phyloP scores from a whole-genome alignment of 2,113 vertebrate species.

The Potamarius usumacintae region DNA sequence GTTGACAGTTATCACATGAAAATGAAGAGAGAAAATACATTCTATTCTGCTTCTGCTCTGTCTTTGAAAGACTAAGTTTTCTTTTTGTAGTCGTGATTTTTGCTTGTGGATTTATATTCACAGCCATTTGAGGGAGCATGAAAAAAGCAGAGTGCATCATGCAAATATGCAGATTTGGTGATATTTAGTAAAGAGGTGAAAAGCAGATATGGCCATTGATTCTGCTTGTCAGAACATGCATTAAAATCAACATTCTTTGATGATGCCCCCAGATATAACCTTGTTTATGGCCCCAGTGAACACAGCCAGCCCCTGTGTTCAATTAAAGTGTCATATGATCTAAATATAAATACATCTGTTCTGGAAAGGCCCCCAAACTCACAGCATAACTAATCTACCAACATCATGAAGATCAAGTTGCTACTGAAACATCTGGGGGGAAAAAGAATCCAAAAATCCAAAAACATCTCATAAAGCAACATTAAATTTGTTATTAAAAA shows the following conservation, averaged over 20 bases:
- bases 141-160: neutral
- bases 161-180: neutral
- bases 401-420: neutral
- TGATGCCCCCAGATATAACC: neutral
- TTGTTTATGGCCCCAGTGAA: neutral
- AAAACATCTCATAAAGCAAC: no score
- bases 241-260: neutral
- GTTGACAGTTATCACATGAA: neutral
- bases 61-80: neutral
- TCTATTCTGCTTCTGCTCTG: neutral
- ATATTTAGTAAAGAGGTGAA: neutral
- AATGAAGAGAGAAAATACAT: neutral
- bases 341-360: neutral
- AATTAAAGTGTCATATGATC: neutral
- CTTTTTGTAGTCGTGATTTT: neutral
- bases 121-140: neutral
- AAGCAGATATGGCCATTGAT: neutral
- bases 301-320: neutral
- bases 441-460: no score
- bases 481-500: neutral
- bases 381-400: neutral
- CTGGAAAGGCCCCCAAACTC: neutral
- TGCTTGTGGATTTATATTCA: neutral
- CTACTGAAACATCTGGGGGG: neutral
- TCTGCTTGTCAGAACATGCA: neutral